Evolutionary conservation across 2,888 invertebrate genomes (phyloP).

Genomic region (Leucophora obtusa): DNA sequence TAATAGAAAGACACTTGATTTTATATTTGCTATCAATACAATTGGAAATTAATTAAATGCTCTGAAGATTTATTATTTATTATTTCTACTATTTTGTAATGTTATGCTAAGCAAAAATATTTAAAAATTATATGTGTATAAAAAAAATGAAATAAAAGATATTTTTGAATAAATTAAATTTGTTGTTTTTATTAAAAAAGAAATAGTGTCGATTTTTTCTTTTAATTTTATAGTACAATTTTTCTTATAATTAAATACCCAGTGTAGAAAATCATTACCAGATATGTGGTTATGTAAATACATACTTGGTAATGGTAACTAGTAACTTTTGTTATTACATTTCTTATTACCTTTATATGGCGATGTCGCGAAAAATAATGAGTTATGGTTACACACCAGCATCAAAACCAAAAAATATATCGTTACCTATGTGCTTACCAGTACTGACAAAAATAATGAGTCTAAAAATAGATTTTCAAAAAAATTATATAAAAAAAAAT

Average conservation of each 20-base stretch:
- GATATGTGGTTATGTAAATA: too few relatives aligned
- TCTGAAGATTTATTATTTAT: conserved; percentile 10
- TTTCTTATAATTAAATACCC: conserved; percentile 41
- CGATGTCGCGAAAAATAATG: too few relatives aligned
- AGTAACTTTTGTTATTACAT: too few relatives aligned
- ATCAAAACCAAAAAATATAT: too few relatives aligned
- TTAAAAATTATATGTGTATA: conserved; percentile 29
- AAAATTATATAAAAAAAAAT: too few relatives aligned
- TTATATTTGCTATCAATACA: conserved; percentile 29
- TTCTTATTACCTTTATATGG: too few relatives aligned
- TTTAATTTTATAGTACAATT: conserved; percentile 14
- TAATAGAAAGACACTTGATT: conserved; percentile 54
- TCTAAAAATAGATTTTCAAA: too few relatives aligned
- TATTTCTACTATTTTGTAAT: conserved; percentile 64
- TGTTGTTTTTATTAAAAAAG: conserved; percentile 35
- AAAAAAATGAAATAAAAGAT: conserved; percentile 40
- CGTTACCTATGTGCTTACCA: too few relatives aligned
- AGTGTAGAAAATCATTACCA: too few relatives aligned
- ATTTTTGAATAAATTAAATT: conserved; percentile 53
- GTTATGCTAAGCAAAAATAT: conserved; percentile 65
- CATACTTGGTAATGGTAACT: too few relatives aligned
- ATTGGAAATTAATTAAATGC: conserved; percentile 27
- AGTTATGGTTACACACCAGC: too few relatives aligned
- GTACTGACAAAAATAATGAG: too few relatives aligned
- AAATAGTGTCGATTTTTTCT: conserved; percentile 7